Evolutionary conservation across 1,140 invertebrate species (phyloP), one percentile per base, ranked within the genome.

Genomic region (Scaptomyza pallida): DNA sequence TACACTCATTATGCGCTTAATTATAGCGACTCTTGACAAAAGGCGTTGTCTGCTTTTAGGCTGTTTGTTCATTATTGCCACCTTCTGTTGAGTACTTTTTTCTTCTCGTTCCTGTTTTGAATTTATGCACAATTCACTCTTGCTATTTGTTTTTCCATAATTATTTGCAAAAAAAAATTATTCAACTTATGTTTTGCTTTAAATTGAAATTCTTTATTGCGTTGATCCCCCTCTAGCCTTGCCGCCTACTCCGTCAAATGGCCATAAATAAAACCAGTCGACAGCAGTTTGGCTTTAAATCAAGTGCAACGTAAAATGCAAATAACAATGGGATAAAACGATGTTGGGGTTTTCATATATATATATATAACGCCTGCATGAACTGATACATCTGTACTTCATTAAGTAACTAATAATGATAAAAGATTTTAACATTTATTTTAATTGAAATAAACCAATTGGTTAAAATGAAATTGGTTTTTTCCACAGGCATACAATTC

Each of bases 1-100:
- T 71, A 16, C 19, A 54, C 63, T 62, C 73, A 82, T 81, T 81
- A 74, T 78, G 67, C 44, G 51, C 48, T 57, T 85, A 79, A 83
- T 85, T 75, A 85, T 83, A 60, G 54, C 50, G 16, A 33, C 51
- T 60, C 63, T 67, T 65, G 16, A 65, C 40, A 57, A 64, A 76
- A 65, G 23, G 17, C 6, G 44, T 68, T 67, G 57, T 40, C 41
- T 71, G 61, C 43, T 76, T 75, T 44, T 41, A 50, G 48, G 43
- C 61, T 26, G 41, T 52, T 59, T 37, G 40, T 41, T 52, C 59
- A 30, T 52, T 44, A n/a, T 4, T n/a, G 40, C 35, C 23, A 30
- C 33, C 33, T 13, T 13, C 21, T 41, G 26, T 47, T 40, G 3
- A 13, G 5, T 23, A 5, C 23, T 17, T 43, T 65, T 51, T 63